These are phyloP conservation scores for Silurus lanzhouensis DNA, from an alignment of 2,797 vertebrate genomes.

Conservation along the genomic window DNA sequence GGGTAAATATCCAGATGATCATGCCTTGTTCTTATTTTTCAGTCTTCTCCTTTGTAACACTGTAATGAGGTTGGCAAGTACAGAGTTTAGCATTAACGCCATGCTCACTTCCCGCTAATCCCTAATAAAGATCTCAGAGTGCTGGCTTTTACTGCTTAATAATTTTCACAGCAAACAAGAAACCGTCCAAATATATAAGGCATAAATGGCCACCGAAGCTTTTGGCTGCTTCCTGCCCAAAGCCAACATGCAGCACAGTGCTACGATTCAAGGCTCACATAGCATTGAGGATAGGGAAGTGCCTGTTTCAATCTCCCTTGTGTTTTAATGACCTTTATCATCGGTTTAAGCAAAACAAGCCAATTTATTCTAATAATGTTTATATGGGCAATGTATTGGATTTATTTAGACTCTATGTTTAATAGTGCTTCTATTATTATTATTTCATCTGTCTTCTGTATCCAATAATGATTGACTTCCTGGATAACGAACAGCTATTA, in stretches of 20 bases:
- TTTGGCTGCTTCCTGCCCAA: conserved; percentile 50
- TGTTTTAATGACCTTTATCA: conserved; percentile 56
- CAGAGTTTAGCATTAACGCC: conserved; percentile 35
- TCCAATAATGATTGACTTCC: not conserved
- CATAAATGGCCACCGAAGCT: conserved; percentile 38
- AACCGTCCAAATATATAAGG: conserved; percentile 30
- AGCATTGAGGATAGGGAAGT: conserved; percentile 43
- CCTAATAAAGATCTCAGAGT: conserved; percentile 44
- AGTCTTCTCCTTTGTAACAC: conserved; percentile 12
- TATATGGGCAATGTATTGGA: conserved; percentile 21
- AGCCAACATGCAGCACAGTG: conserved; percentile 56
- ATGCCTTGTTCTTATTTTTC: not conserved
- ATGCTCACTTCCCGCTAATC: conserved; percentile 44
- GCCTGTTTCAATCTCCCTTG: conserved; percentile 50
- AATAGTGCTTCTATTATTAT: not conserved
- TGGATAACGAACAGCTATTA: not conserved
- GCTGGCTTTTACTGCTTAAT: conserved; percentile 53
- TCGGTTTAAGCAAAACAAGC: conserved; percentile 49
- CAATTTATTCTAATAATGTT: conserved; percentile 43
- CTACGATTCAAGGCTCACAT: conserved; percentile 53
- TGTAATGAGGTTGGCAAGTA: conserved; percentile 23
- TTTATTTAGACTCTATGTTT: conserved; percentile 19
- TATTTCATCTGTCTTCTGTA: not conserved
- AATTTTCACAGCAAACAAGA: conserved; percentile 56
- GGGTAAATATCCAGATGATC: not conserved